phyloP scores from a whole-genome alignment of 2,888 invertebrate genomes.

The Parelbella ahira region DNA sequence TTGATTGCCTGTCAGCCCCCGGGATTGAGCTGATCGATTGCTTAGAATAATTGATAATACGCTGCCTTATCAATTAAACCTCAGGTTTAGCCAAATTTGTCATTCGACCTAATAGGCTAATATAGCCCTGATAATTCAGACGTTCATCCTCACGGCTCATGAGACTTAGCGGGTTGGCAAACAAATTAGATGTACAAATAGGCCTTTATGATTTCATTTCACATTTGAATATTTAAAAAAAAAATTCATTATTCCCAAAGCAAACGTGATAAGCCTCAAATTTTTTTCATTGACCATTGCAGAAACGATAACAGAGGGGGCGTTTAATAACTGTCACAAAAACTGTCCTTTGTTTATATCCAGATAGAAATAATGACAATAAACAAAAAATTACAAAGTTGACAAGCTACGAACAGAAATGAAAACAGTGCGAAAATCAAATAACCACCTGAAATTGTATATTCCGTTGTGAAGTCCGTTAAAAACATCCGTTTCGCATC shows the following conservation, averaged over 20 bases:
- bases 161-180: conserved; percentile 5
- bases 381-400: conserved; percentile 7
- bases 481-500: conserved; percentile 24
- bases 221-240: too few species aligned
- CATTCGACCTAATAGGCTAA: conserved; percentile 18
- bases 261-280: too few species aligned
- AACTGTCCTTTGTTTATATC: not conserved
- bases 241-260: too few species aligned
- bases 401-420: not conserved
- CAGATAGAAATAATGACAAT: not conserved
- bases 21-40: conserved; percentile 24
- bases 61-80: conserved; percentile 25
- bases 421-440: conserved; percentile 12
- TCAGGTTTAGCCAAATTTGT: conserved; percentile 24
- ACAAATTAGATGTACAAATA: too few species aligned
- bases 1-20: conserved; percentile 24
- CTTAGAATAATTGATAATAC: conserved; percentile 24
- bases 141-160: conserved; percentile 13
- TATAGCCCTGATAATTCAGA: conserved; percentile 13
- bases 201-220: too few species aligned
- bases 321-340: too few species aligned
- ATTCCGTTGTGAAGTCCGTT: conserved; percentile 20
- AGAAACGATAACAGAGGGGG: too few species aligned
- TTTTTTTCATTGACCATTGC: too few species aligned
- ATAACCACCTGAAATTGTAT: conserved; percentile 17